Evolutionary conservation across 2,888 invertebrate species (phyloP).

Genomic region (Rhyacophila evoluta): DNA sequence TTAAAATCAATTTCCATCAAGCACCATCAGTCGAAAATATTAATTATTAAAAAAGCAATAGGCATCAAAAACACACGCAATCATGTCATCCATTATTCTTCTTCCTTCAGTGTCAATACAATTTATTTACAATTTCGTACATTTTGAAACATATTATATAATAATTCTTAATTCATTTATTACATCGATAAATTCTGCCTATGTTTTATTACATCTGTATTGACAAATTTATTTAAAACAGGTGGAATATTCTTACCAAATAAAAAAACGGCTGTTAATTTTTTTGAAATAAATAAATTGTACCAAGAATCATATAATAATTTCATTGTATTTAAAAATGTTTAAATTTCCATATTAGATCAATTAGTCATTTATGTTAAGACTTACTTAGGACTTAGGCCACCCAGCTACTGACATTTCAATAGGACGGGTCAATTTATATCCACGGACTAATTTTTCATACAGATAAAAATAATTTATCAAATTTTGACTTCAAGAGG

Average conservation of each 20-base stretch:
- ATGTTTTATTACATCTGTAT: background rate
- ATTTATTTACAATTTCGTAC: background rate
- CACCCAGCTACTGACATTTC: background rate
- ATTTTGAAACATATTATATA: background rate
- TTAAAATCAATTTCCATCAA: too few species aligned
- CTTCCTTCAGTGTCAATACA: background rate
- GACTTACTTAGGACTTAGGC: background rate
- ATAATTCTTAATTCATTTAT: background rate
- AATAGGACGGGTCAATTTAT: background rate
- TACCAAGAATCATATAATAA: background rate
- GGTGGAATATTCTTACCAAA: background rate
- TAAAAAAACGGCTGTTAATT: background rate
- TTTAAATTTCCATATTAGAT: too few species aligned
- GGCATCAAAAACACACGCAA: background rate
- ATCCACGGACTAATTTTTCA: background rate
- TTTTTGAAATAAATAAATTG: background rate
- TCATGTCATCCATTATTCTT: background rate
- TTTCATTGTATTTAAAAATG: background rate
- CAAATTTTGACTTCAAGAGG: too few species aligned
- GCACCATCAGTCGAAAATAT: too few species aligned
- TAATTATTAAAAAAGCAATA: background rate
- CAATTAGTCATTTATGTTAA: too few species aligned
- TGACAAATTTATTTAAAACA: background rate
- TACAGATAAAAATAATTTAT: too few species aligned
- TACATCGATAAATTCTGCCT: background rate